Evolutionary conservation across 2,113 vertebrate genomes (phyloP), one percentile per base, ranked within the genome.

Genomic region (Phrynosoma blainvillii): DNA sequence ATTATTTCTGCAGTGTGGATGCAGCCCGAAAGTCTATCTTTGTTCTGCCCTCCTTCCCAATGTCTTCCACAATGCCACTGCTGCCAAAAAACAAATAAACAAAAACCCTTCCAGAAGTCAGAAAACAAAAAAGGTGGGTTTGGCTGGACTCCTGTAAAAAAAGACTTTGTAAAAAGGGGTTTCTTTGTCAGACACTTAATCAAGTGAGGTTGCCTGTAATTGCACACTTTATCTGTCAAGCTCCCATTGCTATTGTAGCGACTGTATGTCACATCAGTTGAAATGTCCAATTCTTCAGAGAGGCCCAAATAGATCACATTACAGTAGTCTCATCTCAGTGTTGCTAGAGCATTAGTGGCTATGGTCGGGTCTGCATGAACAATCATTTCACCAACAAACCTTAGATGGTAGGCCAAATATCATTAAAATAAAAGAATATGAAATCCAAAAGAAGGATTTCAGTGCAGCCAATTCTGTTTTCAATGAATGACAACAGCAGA

Each of bases 361-460:
- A 16, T 76, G 23, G 36, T 40, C 16, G 47, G 16, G 20, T 78
- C 36, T 85, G 40, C 62, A 77, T 27, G 89, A 84, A 84, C 52
- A 93, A 89, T 78, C 18, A 76, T 76, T 47, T 89, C 30, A 16
- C 87, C 71, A 56, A 6, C 65, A 87, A 86, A 87, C 2, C n/a
- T 87, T 82, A 66, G 8, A 2, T 23, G 87, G 77, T 84, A 78
- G 59, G 52, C 6, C 42, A 74, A 77, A 88, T 52, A 21, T 90
- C 82, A n/a, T 70, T 79, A 62, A 88, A 86, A 71, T 13, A 83
- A 27, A 18, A 8, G 68, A 3, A 68, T 74, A 85, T n/a, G 62
- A 62, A 91, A 76, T 21, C 62, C 59, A 32, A 27, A 12, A n/a
- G 56, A 91, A 80, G 68, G n/a, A 84, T 79, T 79, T 52, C 18